phyloP scores from a whole-genome alignment of 2,113 vertebrate genomes.

The Caranx ignobilis region DNA sequence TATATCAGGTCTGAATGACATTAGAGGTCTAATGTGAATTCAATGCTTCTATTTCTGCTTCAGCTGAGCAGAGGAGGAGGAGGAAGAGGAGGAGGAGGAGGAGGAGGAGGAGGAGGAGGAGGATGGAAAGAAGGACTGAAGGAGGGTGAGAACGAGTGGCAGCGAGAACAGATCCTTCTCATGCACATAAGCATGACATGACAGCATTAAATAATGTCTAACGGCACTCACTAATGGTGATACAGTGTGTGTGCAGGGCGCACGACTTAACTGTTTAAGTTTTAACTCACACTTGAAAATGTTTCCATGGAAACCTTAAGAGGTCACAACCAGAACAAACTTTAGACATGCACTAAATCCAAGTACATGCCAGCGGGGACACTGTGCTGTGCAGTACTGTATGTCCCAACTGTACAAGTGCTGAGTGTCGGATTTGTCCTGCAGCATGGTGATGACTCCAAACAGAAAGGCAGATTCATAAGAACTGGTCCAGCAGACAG shows the following conservation, averaged over 20 bases:
- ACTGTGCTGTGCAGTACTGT: no score
- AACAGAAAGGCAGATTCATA: no score
- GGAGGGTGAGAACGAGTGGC: background rate
- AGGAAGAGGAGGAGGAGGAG: background rate
- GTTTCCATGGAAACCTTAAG: background rate
- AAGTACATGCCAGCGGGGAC: background rate
- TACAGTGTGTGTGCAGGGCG: background rate
- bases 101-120: background rate
- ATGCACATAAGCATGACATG: slow-evolving; percentile 1
- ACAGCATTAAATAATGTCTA: background rate
- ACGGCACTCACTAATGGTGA: background rate
- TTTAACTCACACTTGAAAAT: no score
- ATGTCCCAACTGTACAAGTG: no score
- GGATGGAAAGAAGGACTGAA: background rate
- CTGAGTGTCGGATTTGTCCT: no score
- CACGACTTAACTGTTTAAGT: background rate
- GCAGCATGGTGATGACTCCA: no score
- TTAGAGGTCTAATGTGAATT: slow-evolving; percentile 8
- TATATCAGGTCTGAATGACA: slow-evolving; percentile 9
- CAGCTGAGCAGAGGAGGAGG: background rate
- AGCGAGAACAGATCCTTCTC: background rate
- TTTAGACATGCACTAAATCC: background rate
- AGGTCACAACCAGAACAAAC: background rate
- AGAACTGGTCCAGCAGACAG: no score
- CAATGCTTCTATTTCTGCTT: slow-evolving; percentile 8